Conservation (phyloP, 2,113 vertebrate genomes). For the Ceyx melanurus region DNA sequence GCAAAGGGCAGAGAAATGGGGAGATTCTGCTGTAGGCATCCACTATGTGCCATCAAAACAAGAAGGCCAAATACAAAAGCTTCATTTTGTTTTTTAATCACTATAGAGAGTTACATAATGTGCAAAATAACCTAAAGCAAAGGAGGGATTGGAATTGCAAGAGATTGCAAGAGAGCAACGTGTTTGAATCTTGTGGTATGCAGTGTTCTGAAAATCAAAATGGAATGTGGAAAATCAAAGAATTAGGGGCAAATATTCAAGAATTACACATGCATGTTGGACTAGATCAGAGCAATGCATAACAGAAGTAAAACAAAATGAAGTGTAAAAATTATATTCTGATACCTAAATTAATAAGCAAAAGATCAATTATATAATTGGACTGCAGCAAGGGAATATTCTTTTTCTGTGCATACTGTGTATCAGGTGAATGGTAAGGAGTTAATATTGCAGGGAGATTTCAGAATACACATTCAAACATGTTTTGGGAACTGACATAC, state of each 20-base stretch:
- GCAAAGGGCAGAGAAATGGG: background rate
- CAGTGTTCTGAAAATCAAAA: background rate
- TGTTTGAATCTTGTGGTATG: background rate
- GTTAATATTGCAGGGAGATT: background rate
- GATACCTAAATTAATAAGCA: background rate
- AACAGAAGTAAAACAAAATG: background rate
- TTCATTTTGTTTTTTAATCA: background rate
- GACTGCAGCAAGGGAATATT: background rate
- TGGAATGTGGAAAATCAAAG: background rate
- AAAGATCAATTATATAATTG: background rate
- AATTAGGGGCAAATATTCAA: background rate
- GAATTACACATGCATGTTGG: background rate
- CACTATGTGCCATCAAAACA: background rate
- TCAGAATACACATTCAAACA: background rate
- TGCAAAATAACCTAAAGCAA: background rate
- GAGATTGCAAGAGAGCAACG: background rate
- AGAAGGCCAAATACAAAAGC: background rate
- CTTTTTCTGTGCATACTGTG: background rate
- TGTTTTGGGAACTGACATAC: background rate
- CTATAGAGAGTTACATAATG: background rate
- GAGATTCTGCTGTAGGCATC: background rate
- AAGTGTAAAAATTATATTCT: background rate
- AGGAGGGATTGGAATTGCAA: background rate
- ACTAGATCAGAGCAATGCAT: background rate
- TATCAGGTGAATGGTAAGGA: background rate